Percentiles rank a stretch among this genome's conserved stretches.
phyloP scores from a whole-genome alignment of 2,113 vertebrate genomes.

The Paramisgurnus dabryanus region DNA sequence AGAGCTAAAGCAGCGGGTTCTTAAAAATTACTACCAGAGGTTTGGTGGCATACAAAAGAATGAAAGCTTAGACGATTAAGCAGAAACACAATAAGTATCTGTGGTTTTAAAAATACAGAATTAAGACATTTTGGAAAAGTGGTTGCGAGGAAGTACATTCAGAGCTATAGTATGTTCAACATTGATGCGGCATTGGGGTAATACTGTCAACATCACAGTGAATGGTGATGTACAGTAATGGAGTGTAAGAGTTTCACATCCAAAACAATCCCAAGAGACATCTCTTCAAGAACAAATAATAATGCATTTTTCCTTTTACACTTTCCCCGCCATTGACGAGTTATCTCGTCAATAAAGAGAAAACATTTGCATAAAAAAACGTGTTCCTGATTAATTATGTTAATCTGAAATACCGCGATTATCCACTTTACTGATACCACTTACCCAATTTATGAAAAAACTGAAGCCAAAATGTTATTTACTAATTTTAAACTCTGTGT shows the following conservation, averaged over 20 bases:
- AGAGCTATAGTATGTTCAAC: no score
- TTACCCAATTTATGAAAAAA: no score
- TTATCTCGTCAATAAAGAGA: no score
- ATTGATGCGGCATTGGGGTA: background rate
- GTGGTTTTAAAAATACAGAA: background rate
- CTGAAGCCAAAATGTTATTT: no score
- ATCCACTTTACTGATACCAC: no score
- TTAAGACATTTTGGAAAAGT: constrained; percentile 3
- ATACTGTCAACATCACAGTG: background rate
- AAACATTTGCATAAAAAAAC: no score
- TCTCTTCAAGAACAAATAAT: background rate
- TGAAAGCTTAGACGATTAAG: background rate
- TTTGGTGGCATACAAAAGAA: constrained; percentile 16
- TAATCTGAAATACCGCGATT: no score
- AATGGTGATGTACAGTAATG: background rate
- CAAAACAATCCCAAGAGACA: background rate
- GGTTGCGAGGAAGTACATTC: background rate
- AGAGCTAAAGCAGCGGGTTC: background rate
- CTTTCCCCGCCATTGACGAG: no score
- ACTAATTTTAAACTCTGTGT: no score
- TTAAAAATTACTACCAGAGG: background rate
- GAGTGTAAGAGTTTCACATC: background rate
- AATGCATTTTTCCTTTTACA: background rate
- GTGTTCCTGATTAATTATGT: no score
- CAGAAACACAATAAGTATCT: constrained; percentile 2